These are phyloP conservation scores for Bothrops alternatus DNA, from an alignment of 2,797 vertebrate species.

Conservation along the genomic window DNA sequence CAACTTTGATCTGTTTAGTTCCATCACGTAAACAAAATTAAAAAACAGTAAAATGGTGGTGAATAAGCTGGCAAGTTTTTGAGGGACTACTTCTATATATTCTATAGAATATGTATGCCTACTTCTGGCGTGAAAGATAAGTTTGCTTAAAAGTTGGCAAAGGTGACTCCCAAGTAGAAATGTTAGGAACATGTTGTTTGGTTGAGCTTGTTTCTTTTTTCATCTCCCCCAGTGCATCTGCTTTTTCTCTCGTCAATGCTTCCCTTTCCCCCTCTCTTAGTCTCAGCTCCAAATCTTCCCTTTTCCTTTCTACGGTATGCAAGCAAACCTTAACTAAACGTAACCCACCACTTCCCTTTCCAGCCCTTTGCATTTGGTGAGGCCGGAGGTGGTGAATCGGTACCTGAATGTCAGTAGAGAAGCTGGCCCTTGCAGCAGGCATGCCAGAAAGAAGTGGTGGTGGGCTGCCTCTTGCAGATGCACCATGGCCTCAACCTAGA, in stretches of 20 bases:
- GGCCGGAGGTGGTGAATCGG: neutral
- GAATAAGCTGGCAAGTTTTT: neutral
- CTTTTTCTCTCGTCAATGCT: neutral
- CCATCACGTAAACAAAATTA: no score
- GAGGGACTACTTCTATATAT: neutral
- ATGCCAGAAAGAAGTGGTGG: neutral
- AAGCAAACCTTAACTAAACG: neutral
- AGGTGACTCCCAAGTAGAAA: neutral
- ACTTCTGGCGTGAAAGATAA: neutral
- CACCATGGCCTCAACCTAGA: neutral
- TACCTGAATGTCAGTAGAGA: neutral
- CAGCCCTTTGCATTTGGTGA: neutral
- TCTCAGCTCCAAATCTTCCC: neutral
- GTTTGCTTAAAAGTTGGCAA: neutral
- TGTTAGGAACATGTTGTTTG: neutral
- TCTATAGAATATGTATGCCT: neutral
- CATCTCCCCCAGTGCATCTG: neutral
- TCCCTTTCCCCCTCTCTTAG: neutral
- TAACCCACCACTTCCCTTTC: neutral
- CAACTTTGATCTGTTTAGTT: no score
- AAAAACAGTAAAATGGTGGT: neutral
- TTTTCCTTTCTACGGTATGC: neutral
- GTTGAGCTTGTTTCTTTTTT: neutral
- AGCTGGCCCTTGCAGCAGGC: neutral
- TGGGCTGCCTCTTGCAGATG: neutral